Evolutionary conservation across 2,888 invertebrate genomes (phyloP), one percentile per base, ranked within the genome.

Genomic region (Heliconius ismenius): DNA sequence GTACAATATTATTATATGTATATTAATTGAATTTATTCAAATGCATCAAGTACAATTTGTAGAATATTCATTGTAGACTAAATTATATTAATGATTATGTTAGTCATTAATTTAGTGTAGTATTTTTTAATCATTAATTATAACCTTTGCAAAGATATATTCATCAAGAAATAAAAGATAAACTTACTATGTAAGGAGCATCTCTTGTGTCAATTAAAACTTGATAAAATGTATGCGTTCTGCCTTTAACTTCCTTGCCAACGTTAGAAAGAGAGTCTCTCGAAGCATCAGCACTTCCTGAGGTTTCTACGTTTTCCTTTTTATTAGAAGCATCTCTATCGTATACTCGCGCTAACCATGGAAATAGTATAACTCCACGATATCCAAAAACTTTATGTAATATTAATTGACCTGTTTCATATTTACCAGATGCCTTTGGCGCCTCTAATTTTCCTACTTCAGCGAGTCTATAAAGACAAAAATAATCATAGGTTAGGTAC

Each of bases 301-400:
- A 80, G 58, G 89, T 75, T 74, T 93, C 92, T 11, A 89, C 83
- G 76, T 89, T 94, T 84, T 96, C 95, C 84, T 95, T 95, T 87
- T 96, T 96, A 84, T 95, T 96, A 3, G 97, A 97, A 74, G 97
- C 94, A 95, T 99, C 98, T 85, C 99, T 95, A 87, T 99, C 99
- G 86, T 98, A 99, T 1, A 99, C 98, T 86, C 98, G 95, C 13
- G 99, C 99, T 79, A 98, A 93, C 99, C 99, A 99, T 1, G 99
- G 99, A 89, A 99, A 99, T 73, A 99, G 94, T 77, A 99, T 97
- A 21, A 99, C 98, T 7, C 99, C 99, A 83, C 99, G 95, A 89
- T 99, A 99, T 24, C 99, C 99, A 91, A 99, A 99, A 26, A 99
- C 97, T 85, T 98, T 96, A 89, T 99, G 99, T 74, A 99, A 94